Evolutionary conservation across 2,113 vertebrate species (phyloP).

Genomic region (Sapayoa aenigma): DNA sequence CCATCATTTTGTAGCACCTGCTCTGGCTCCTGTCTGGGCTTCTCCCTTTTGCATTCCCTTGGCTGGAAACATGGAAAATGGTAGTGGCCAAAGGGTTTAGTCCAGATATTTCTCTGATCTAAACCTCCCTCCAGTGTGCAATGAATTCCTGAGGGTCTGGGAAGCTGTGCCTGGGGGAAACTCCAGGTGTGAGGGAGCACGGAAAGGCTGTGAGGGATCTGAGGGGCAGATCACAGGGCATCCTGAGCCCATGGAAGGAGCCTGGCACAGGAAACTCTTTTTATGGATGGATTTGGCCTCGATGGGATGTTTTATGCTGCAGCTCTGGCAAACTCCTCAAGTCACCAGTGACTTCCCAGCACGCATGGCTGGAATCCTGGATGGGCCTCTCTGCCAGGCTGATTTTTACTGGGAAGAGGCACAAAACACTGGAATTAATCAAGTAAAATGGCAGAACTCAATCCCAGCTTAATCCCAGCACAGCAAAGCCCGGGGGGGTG

Average conservation of each 20-base stretch:
- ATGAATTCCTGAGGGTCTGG: background rate
- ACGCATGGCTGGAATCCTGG: background rate
- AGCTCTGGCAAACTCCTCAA: background rate
- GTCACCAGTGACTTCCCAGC: background rate
- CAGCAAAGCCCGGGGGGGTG: background rate
- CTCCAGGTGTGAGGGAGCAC: accelerated
- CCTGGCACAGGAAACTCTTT: accelerated
- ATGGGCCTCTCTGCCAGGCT: background rate
- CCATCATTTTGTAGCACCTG: too few relatives aligned
- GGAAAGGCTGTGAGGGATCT: too few relatives aligned
- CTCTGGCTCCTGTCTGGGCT: background rate
- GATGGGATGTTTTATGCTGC: accelerated
- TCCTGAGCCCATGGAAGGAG: background rate
- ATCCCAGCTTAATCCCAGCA: background rate
- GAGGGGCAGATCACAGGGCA: too few relatives aligned
- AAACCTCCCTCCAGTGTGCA: background rate
- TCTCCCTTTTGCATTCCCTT: background rate
- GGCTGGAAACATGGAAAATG: background rate
- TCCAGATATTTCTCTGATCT: background rate
- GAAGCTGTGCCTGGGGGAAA: background rate
- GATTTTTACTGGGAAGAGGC: background rate
- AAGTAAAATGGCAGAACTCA: background rate
- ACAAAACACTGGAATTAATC: background rate
- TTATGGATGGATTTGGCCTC: background rate
- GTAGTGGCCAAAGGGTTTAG: background rate